phyloP scores from a whole-genome alignment of 2,888 invertebrate genomes.

The Leptopilina drosophilae region DNA sequence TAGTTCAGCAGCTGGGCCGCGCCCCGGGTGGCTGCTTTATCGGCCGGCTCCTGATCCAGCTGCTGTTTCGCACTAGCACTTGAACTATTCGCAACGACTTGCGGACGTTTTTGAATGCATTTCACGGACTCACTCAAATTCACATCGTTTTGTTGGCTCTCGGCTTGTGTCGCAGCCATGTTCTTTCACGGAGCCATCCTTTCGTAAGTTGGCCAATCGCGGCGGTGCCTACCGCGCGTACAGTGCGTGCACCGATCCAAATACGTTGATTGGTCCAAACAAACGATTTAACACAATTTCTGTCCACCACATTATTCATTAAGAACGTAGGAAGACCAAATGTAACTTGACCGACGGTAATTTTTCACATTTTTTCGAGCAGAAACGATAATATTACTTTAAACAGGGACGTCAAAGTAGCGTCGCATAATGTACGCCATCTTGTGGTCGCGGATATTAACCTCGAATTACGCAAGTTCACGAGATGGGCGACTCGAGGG shows the following conservation, averaged over 20 bases:
- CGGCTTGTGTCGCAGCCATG: conserved; percentile 92
- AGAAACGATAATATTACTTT: conserved; percentile 12
- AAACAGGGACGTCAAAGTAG: conserved; percentile 26
- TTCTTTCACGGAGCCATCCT: conserved; percentile 77
- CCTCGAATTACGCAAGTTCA: neutral
- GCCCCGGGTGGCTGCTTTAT: conserved; percentile 70
- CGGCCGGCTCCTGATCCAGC: conserved; percentile 69
- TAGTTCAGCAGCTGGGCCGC: conserved; percentile 82
- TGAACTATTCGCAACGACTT: conserved; percentile 76
- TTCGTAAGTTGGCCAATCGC: conserved; percentile 71
- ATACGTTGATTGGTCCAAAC: conserved; percentile 59
- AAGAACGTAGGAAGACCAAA: conserved; percentile 7
- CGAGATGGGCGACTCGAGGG: neutral
- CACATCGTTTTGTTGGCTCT: conserved; percentile 87
- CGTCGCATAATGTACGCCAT: conserved; percentile 25
- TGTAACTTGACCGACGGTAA: neutral
- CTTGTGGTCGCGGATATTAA: conserved; percentile 12
- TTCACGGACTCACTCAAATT: conserved; percentile 70
- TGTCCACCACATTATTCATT: conserved; percentile 68
- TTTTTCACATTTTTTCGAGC: conserved; percentile 8
- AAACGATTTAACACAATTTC: conserved; percentile 61
- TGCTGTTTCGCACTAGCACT: conserved; percentile 73
- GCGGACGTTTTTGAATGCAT: conserved; percentile 79
- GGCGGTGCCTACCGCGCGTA: conserved; percentile 56
- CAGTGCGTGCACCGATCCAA: conserved; percentile 55